These are phyloP conservation scores for Carapus acus DNA, from an alignment of 2,797 vertebrate genomes.

Conservation along the genomic window DNA sequence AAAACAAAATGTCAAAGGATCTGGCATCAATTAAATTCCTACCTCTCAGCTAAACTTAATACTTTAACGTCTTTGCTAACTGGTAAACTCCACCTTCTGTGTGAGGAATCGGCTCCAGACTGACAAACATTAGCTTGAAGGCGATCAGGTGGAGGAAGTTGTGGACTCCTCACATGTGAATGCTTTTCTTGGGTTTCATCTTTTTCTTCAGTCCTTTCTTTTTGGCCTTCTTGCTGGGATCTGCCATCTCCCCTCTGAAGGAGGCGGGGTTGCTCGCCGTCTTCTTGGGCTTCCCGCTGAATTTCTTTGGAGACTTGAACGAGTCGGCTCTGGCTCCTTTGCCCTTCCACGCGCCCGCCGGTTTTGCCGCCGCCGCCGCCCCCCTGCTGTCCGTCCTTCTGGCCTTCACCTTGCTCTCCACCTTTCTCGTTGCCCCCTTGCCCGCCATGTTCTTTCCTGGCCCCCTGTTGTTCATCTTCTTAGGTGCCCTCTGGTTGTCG, in stretches of 20 bases:
- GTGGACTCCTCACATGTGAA: slow-evolving; percentile 43
- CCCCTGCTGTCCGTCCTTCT: neutral
- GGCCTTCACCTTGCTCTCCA: neutral
- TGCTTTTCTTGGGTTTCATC: slow-evolving; percentile 40
- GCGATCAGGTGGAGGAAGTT: no score
- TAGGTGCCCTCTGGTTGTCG: neutral
- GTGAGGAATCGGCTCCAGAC: no score
- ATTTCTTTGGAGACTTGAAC: slow-evolving; percentile 25
- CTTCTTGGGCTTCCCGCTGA: slow-evolving; percentile 19
- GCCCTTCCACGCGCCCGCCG: neutral
- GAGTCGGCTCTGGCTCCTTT: neutral
- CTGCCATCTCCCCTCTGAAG: slow-evolving; percentile 67
- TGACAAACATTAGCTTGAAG: no score
- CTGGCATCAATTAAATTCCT: no score
- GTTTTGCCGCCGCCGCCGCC: no score
- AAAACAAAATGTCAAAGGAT: no score
- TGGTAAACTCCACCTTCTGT: no score
- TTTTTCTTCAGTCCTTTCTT: slow-evolving; percentile 63
- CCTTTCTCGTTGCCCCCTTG: slow-evolving; percentile 9
- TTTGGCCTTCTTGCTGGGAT: slow-evolving; percentile 46
- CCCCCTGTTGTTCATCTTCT: slow-evolving; percentile 12
- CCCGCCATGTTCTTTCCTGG: slow-evolving; percentile 9
- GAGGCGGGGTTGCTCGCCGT: slow-evolving; percentile 17
- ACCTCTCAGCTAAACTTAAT: no score
- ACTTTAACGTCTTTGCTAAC: no score